Evolutionary conservation across 1,140 invertebrate species (phyloP).

Genomic region (Sminthurinus signatus): DNA sequence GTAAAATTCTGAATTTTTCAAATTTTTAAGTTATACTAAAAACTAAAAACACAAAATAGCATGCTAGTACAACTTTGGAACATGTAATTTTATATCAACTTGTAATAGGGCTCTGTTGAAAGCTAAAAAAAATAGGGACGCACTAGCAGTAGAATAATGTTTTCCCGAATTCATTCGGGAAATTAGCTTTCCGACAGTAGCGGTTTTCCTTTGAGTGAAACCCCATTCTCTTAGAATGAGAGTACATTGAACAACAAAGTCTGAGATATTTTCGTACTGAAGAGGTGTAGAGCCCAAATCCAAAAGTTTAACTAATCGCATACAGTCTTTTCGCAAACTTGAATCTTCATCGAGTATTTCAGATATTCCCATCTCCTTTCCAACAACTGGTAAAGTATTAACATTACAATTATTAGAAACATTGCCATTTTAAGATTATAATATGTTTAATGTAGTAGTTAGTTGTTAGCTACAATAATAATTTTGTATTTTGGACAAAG

Average conservation of each 20-base stretch:
- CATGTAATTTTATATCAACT: too few species aligned
- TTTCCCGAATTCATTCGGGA: conserved; percentile 9
- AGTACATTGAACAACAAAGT: conserved; percentile 20
- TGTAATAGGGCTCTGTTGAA: too few species aligned
- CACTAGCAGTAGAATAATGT: conserved; percentile 11
- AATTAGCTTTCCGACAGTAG: conserved; percentile 14
- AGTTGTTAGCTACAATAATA: too few species aligned
- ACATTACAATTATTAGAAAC: too few species aligned
- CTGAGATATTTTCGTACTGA: background rate
- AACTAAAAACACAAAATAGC: background rate
- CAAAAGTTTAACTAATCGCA: background rate
- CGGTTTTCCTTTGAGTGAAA: background rate
- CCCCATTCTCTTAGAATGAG: conserved; percentile 24
- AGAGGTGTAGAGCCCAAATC: background rate
- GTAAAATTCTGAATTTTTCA: background rate
- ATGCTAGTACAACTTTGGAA: too few species aligned
- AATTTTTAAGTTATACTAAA: too few species aligned
- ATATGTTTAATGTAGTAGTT: too few species aligned
- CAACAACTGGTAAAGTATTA: conserved; percentile 13
- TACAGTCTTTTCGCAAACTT: background rate
- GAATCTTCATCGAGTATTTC: conserved; percentile 24
- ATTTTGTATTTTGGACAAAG: too few species aligned
- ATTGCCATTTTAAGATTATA: too few species aligned
- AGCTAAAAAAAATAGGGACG: background rate
- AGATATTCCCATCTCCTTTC: conserved; percentile 31